Conservation (phyloP, 2,888 invertebrate species). For the Microctonus hyperodae region DNA sequence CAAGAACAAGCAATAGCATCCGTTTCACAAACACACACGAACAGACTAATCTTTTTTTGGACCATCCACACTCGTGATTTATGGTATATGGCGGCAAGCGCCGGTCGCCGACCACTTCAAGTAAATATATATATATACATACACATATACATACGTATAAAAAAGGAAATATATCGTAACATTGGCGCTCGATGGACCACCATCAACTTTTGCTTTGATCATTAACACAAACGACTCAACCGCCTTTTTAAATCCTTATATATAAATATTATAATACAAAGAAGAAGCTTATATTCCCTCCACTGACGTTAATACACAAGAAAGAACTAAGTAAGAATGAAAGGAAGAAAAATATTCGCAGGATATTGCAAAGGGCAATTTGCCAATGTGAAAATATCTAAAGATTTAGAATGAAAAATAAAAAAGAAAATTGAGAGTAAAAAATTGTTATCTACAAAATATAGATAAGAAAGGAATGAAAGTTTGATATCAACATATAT, state of each 20-base stretch:
- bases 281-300: background rate
- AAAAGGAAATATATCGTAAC: background rate
- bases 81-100: background rate
- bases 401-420: slow-evolving; percentile 1
- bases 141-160: background rate
- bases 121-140: background rate
- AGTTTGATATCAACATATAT: slow-evolving; percentile 10
- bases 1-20: background rate
- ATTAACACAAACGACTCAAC: background rate
- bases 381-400: slow-evolving; percentile 13
- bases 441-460: background rate
- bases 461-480: slow-evolving; percentile 10
- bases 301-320: background rate
- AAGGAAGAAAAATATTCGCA: background rate
- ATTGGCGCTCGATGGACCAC: slow-evolving; percentile 4
- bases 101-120: background rate
- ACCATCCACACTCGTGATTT: background rate
- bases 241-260: background rate
- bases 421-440: background rate
- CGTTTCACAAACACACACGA: background rate
- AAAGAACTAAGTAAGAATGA: background rate
- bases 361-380: slow-evolving; percentile 19
- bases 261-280: background rate
- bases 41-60: background rate
- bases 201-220: background rate